Conservation (phyloP, 2,113 vertebrate genomes). For the Oncorhynchus gorbuscha region DNA sequence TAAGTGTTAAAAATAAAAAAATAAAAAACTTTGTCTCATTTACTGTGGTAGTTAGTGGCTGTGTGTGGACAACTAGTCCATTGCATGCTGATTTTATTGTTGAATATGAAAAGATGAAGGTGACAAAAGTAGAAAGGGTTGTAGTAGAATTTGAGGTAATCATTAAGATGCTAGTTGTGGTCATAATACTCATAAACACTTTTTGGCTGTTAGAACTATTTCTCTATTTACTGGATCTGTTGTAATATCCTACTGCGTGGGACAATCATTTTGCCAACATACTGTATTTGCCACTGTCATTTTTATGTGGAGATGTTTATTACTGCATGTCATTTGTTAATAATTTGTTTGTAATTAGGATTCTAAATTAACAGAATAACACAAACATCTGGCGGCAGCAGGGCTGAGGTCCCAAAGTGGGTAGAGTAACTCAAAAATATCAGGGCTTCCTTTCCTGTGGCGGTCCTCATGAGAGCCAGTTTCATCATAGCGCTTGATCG, state of each 20-base stretch:
- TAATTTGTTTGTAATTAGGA: not conserved
- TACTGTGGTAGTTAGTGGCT: not conserved
- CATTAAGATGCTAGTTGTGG: not conserved
- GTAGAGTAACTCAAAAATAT: too few species aligned
- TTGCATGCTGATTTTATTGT: not conserved
- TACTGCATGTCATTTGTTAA: not conserved
- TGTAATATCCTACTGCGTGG: not conserved
- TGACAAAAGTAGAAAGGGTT: not conserved
- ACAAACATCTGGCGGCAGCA: too few species aligned
- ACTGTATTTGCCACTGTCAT: not conserved
- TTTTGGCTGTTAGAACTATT: not conserved
- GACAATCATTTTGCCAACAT: not conserved
- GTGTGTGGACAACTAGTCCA: not conserved
- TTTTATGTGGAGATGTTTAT: not conserved
- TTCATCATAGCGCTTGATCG: too few species aligned
- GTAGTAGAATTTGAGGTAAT: not conserved
- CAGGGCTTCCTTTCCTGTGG: not conserved
- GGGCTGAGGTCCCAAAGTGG: too few species aligned
- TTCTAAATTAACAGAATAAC: not conserved
- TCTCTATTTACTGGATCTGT: not conserved
- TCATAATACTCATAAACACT: not conserved
- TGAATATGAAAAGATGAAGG: not conserved
- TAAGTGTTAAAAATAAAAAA: slow-evolving; percentile 65
- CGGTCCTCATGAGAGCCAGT: too few species aligned
- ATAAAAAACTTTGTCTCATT: not conserved